Evolutionary conservation across 2,888 invertebrate species (phyloP).

Genomic region (Hartigia nigra): DNA sequence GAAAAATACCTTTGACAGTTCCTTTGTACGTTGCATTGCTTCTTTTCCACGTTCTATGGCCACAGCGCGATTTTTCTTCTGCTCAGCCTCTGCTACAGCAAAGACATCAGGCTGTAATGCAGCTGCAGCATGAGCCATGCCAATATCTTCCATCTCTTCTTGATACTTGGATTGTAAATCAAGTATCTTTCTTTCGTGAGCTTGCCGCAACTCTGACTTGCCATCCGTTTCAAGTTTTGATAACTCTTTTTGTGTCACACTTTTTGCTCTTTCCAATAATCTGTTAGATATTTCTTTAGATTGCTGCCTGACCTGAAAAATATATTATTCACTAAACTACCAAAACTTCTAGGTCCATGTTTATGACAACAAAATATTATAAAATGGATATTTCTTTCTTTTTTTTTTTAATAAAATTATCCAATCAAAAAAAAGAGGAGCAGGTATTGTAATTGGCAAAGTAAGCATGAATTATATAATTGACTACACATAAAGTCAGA

Average conservation of each 20-base stretch:
- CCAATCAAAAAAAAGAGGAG: not conserved
- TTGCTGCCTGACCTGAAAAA: conserved; percentile 71
- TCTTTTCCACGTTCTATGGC: conserved; percentile 64
- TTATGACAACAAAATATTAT: not conserved
- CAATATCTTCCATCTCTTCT: conserved; percentile 68
- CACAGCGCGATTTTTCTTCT: conserved; percentile 46
- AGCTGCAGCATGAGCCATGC: conserved; percentile 67
- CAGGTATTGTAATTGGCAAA: not conserved
- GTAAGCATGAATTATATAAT: not conserved
- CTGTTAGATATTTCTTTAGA: conserved; percentile 72
- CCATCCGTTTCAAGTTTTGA: conserved; percentile 67
- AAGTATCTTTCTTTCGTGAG: conserved; percentile 68
- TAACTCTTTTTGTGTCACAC: conserved; percentile 68
- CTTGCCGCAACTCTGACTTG: conserved; percentile 67
- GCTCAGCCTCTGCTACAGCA: conserved; percentile 44
- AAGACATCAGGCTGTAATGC: conserved; percentile 61
- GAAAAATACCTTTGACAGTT: conserved; percentile 50
- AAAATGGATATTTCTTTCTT: not conserved
- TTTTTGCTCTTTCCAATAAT: conserved; percentile 69
- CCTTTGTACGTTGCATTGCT: conserved; percentile 58
- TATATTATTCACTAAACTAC: not conserved
- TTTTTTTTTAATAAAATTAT: not conserved
- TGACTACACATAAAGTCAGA: not conserved
- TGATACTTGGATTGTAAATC: conserved; percentile 68
- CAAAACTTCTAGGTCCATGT: not conserved